These are phyloP conservation scores for Dione juno DNA, from an alignment of 2,888 invertebrate genomes.

Conservation along the genomic window DNA sequence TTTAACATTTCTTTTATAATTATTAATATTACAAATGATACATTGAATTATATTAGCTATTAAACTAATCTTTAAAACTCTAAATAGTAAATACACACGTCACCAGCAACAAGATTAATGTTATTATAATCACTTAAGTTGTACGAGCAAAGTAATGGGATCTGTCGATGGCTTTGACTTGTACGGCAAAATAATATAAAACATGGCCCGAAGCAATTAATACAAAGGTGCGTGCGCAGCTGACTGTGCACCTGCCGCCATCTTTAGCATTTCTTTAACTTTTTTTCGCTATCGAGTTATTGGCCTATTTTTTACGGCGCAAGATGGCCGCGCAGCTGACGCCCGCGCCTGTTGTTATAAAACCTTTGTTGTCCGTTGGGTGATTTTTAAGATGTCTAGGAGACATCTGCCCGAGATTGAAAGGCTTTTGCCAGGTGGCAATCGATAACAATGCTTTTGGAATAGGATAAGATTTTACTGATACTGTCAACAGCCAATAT, in stretches of 20 bases:
- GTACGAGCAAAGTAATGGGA: conserved; percentile 35
- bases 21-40: not conserved
- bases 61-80: not conserved
- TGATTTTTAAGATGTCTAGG: conserved; percentile 65
- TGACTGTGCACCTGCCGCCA: conserved; percentile 79
- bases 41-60: not conserved
- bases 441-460: conserved; percentile 32
- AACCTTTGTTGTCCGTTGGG: conserved; percentile 59
- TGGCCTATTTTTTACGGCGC: conserved; percentile 83
- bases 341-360: conserved; percentile 57
- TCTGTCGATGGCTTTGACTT: conserved; percentile 52
- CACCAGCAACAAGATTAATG: conserved; percentile 27
- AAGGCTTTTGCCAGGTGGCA: conserved; percentile 67
- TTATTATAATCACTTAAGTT: conserved; percentile 25
- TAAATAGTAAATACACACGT: conserved; percentile 1
- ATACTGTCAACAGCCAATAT: not conserved
- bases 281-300: conserved; percentile 80
- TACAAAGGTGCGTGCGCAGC: conserved; percentile 81
- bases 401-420: conserved; percentile 68
- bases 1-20: not conserved
- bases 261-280: conserved; percentile 79
- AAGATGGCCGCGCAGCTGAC: conserved; percentile 80
- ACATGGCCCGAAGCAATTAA: conserved; percentile 68
- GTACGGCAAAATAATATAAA: conserved; percentile 66
- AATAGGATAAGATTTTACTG: conserved; percentile 10